Evolutionary conservation across 2,888 invertebrate genomes (phyloP).

Genomic region (Tetragnatha montana): DNA sequence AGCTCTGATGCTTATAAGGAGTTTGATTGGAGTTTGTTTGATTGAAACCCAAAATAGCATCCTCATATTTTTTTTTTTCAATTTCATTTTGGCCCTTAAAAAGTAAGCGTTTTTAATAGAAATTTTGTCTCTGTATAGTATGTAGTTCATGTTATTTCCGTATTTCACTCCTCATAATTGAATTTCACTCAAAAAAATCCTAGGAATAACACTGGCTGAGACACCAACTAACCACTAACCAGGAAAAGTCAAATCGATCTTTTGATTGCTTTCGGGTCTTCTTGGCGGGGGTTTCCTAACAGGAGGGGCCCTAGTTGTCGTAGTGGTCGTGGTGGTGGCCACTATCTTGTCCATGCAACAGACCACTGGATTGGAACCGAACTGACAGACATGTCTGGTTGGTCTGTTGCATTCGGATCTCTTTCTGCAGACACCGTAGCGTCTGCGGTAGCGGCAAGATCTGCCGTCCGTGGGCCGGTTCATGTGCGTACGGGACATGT

Average conservation of each 20-base stretch:
- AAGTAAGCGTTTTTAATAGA: too few relatives aligned
- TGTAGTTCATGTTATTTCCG: too few relatives aligned
- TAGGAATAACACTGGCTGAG: background rate
- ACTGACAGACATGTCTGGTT: constrained; percentile 34
- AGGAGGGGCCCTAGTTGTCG: constrained; percentile 4
- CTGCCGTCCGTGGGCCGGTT: background rate
- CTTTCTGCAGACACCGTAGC: constrained; percentile 52
- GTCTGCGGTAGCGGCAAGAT: constrained; percentile 41
- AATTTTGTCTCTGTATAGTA: too few relatives aligned
- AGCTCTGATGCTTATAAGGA: too few relatives aligned
- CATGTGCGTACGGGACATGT: background rate
- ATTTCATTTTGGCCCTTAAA: too few relatives aligned
- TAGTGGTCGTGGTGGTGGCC: background rate
- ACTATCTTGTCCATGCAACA: constrained; percentile 49
- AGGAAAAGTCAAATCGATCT: constrained; percentile 57
- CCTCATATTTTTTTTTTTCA: too few relatives aligned
- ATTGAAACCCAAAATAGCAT: too few relatives aligned
- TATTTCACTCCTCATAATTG: too few relatives aligned
- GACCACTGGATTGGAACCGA: constrained; percentile 41
- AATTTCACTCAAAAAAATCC: background rate
- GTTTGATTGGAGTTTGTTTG: too few relatives aligned
- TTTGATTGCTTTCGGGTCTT: constrained; percentile 14
- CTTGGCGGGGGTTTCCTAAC: background rate
- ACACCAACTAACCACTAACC: constrained; percentile 11
- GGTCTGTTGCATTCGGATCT: constrained; percentile 50